Evolutionary conservation across 2,888 invertebrate species (phyloP).

Genomic region (Timandra comae): DNA sequence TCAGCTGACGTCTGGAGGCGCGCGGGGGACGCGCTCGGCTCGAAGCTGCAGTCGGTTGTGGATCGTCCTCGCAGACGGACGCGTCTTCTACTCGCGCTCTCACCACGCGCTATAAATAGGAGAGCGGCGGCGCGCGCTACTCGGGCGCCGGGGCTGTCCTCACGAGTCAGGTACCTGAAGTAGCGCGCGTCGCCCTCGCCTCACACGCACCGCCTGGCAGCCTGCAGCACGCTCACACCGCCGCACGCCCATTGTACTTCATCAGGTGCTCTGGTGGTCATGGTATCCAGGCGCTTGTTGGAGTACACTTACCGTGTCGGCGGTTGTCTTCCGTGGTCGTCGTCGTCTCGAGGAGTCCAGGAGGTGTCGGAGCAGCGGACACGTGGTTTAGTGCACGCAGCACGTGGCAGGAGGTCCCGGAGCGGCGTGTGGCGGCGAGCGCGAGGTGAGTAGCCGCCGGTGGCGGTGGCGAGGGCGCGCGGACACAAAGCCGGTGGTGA

Average conservation of each 20-base stretch:
- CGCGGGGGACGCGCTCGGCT: conserved; percentile 63
- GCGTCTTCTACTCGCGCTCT: conserved; percentile 33
- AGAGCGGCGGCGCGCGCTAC: conserved; percentile 85
- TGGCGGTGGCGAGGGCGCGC: conserved; percentile 31
- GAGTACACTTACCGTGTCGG: conserved; percentile 97
- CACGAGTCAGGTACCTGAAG: conserved; percentile 98
- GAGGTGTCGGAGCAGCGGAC: no score
- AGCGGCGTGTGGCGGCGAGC: conserved; percentile 27
- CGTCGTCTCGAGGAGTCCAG: no score
- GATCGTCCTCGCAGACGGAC: conserved; percentile 50
- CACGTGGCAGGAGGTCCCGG: conserved; percentile 18
- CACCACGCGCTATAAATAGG: conserved; percentile 53
- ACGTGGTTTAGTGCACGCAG: no score
- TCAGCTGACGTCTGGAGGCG: conserved; percentile 76
- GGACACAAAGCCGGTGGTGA: conserved; percentile 61
- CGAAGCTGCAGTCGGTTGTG: conserved; percentile 64
- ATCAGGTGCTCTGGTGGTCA: conserved; percentile 98
- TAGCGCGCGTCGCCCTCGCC: conserved; percentile 92
- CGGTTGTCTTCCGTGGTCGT: conserved; percentile 54
- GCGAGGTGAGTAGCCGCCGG: conserved; percentile 33
- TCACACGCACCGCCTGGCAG: conserved; percentile 20
- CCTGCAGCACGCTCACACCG: conserved; percentile 57
- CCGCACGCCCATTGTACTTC: conserved; percentile 99
- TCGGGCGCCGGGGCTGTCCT: conserved; percentile 90
- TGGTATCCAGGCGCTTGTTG: conserved; percentile 97